Percentiles rank a stretch among this genome's conserved stretches.
Conservation (phyloP, 2,797 vertebrate genomes). For the Gallinago nigripennis region DNA sequence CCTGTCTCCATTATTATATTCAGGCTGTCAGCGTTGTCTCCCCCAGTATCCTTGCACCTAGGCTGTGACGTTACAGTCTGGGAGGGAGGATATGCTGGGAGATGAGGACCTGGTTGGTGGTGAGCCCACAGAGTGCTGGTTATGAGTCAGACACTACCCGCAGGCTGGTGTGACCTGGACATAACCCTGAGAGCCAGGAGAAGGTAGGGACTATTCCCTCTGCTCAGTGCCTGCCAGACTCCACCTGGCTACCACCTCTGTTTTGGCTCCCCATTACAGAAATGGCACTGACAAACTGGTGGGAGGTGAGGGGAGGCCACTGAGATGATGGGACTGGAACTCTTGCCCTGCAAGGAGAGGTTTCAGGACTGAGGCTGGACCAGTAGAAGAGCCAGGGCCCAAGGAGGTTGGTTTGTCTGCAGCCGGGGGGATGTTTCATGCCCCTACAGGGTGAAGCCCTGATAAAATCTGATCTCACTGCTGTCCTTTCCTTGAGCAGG, state of each 20-base stretch:
- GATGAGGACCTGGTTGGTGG: background rate
- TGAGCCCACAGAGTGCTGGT: background rate
- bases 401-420: fast-evolving
- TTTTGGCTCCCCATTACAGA: background rate
- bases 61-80: background rate
- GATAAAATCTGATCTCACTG: background rate
- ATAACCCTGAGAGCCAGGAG: fast-evolving
- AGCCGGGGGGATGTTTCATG: background rate
- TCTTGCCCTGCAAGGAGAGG: background rate
- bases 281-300: background rate
- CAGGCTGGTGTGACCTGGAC: background rate
- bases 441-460: background rate
- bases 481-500: background rate
- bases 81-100: background rate
- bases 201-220: background rate
- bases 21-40: background rate
- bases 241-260: background rate
- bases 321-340: background rate
- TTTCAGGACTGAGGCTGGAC: background rate
- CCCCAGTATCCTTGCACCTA: no score
- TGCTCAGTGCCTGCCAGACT: background rate
- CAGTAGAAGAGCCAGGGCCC: background rate
- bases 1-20: background rate
- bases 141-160: no score
- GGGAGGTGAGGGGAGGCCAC: background rate